Evolutionary conservation across 2,797 vertebrate genomes (phyloP).

Genomic region (Perodicticus potto): DNA sequence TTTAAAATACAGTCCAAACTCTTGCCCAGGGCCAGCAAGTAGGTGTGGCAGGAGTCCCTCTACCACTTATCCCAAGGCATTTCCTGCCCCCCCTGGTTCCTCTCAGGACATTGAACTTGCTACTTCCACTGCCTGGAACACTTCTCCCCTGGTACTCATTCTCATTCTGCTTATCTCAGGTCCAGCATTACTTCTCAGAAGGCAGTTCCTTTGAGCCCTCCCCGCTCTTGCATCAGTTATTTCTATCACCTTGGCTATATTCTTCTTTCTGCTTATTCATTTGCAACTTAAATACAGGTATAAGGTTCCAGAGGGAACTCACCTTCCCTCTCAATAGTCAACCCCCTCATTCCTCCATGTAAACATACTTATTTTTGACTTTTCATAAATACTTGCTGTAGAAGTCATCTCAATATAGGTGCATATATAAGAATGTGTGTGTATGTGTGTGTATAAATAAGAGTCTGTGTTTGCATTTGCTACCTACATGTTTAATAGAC

Average conservation of each 20-base stretch:
- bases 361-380: not conserved
- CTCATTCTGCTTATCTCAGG: not conserved
- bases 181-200: not conserved
- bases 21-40: not conserved
- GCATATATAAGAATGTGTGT: not conserved
- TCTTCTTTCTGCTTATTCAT: not conserved
- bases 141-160: not conserved
- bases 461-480: not conserved
- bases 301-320: not conserved
- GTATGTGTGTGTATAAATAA: not conserved
- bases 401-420: slow-evolving; percentile 21
- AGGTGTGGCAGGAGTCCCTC: not conserved
- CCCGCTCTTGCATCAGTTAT: fast-evolving
- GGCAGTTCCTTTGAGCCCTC: not conserved
- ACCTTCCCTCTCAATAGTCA: not conserved
- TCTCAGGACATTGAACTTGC: not conserved
- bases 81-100: not conserved
- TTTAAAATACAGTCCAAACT: not conserved
- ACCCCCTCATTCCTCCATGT: not conserved
- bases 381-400: not conserved
- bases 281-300: not conserved
- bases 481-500: not conserved
- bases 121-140: fast-evolving
- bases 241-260: not conserved
- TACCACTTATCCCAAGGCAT: not conserved